phyloP scores from a whole-genome alignment of 2,113 vertebrate species.

The Heterotilapia buettikoferi region DNA sequence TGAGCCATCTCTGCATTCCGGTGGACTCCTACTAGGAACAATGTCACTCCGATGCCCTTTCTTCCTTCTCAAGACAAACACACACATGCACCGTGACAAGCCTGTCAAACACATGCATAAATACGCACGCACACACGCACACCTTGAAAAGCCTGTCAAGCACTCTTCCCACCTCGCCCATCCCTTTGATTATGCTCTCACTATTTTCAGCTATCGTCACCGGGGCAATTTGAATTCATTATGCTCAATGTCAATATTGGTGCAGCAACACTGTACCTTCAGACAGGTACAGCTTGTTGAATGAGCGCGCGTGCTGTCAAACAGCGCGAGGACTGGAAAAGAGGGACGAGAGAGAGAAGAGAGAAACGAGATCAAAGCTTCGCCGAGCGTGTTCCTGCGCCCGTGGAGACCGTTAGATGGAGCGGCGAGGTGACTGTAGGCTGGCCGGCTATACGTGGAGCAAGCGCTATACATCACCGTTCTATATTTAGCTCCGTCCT shows the following conservation, averaged over 20 bases:
- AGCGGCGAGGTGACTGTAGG: conserved; percentile 31
- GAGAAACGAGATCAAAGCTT: conserved; percentile 41
- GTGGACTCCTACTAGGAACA: conserved; percentile 41
- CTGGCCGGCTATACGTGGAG: background rate
- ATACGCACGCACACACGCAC: background rate
- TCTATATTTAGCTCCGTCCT: conserved; percentile 63
- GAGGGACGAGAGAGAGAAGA: background rate
- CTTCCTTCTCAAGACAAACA: conserved; percentile 15
- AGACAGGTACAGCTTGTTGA: conserved; percentile 66
- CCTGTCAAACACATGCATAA: conserved; percentile 3
- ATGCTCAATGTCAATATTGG: conserved; percentile 65
- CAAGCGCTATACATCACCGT: conserved; percentile 31
- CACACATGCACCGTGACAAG: conserved; percentile 11
- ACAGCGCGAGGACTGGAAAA: background rate
- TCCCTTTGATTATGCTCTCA: conserved; percentile 42
- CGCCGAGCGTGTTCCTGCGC: background rate
- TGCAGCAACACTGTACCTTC: conserved; percentile 17
- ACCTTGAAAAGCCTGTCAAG: conserved; percentile 58
- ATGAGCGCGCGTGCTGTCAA: conserved; percentile 43
- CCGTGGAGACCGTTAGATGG: background rate
- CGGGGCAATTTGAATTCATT: conserved; percentile 64
- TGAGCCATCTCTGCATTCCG: conserved; percentile 48
- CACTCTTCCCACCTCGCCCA: conserved; percentile 26
- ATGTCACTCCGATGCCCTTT: conserved; percentile 42
- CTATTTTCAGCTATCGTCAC: conserved; percentile 49